Base-by-base conservation (phyloP, 2,888 invertebrate genomes). In the Herminia tarsipennalis region DNA sequence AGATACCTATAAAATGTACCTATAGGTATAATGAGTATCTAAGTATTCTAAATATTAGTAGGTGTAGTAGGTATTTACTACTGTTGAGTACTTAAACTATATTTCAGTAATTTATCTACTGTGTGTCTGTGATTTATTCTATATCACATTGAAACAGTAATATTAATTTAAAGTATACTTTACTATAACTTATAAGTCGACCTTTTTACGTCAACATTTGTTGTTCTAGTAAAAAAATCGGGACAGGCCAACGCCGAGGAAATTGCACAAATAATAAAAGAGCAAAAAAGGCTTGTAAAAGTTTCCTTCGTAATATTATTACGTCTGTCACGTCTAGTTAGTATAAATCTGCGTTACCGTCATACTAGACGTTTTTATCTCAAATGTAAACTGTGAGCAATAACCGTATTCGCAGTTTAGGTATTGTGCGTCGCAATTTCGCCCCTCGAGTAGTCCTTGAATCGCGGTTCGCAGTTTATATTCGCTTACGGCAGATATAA, bases 321-420 rank as follows among this genome's bases (percentile, higher is more conserved):
- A 38, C 38, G 21, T 25, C 37, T 53, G 55, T 40, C 66, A 42
- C 66, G 61, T 76, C 69, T 67, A 69, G 63, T 65, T 48, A 47
- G 51, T 65, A 64, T 69, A 63, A 65, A 72, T 72, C 67, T 52
- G 39, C 53, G 61, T 65, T 59, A 57, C 58, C 58, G 65, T 67
- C 72, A 58, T 58, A 56, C 72, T 70, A 77, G 73, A 78, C 78
- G 74, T 77, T 81, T 84, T 84, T 81, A 84, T 83, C 78, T 78
- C 60, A 72, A 84, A 83, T 66, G 80, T 78, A 83, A 83, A 83
- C 82, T 71, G 50, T 42, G 52, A 61, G 70, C 72, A 74, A 81
- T 73, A 80, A 78, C 75, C 67, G 73, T 59, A 53, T 55, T 47
- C 34, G 48, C 52, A 66, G 70, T 57, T 53, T 28, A 24, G 63